Evolutionary conservation across 2,888 invertebrate genomes (phyloP).

Genomic region (Hirtodrosophila duncani): DNA sequence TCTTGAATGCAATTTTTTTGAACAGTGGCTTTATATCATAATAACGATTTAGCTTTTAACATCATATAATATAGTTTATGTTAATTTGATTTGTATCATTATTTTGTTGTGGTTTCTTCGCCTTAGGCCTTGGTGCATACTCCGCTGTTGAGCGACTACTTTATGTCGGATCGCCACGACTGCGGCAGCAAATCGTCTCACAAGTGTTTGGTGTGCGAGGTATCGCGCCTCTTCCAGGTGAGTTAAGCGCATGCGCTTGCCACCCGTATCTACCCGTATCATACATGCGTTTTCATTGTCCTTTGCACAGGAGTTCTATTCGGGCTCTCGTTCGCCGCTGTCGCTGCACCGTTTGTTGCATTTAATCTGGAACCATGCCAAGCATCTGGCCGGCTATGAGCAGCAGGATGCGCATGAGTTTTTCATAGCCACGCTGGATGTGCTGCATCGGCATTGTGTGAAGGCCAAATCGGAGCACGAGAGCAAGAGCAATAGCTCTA

Average conservation of each 20-base stretch:
- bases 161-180: constrained; percentile 94
- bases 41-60: too few relatives aligned
- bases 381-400: constrained; percentile 95
- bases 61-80: too few relatives aligned
- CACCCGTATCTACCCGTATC: background rate
- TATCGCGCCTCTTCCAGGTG: constrained; percentile 96
- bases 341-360: constrained; percentile 93
- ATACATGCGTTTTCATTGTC: background rate
- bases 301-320: constrained; percentile 96
- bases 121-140: constrained; percentile 93
- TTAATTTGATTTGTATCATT: background rate
- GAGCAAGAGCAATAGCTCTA: constrained; percentile 56
- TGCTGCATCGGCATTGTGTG: constrained; percentile 90
- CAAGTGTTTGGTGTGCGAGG: constrained; percentile 96
- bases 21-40: too few relatives aligned
- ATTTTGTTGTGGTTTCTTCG: constrained; percentile 30
- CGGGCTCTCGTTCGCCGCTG: constrained; percentile 91
- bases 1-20: too few relatives aligned
- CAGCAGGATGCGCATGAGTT: constrained; percentile 99
- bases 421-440: constrained; percentile 95
- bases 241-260: constrained; percentile 40
- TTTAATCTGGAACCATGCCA: constrained; percentile 97
- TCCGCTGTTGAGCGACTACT: constrained; percentile 95
- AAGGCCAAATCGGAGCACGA: constrained; percentile 77
- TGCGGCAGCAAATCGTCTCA: constrained; percentile 83